Evolutionary conservation across 2,888 invertebrate species (phyloP).

Genomic region (Cataglyphis livida): DNA sequence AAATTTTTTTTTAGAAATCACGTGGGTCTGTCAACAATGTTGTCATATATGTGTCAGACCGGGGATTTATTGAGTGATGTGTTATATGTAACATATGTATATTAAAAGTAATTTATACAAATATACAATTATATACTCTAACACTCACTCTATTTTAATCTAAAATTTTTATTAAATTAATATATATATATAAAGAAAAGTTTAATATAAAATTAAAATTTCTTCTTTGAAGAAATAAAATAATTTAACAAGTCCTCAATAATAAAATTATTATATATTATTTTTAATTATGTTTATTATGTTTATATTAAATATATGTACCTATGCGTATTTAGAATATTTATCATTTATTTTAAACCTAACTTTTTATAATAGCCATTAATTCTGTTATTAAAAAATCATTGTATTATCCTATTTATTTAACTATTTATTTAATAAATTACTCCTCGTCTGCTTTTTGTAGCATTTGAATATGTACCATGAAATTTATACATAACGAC

Average conservation of each 20-base stretch:
- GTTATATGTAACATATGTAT: no score
- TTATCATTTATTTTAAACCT: neutral
- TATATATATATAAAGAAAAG: neutral
- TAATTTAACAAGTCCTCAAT: neutral
- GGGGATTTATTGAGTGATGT: no score
- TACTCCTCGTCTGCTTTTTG: neutral
- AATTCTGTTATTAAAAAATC: neutral
- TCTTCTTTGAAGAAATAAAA: neutral
- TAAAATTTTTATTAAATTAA: neutral
- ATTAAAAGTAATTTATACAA: neutral
- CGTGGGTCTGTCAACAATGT: no score
- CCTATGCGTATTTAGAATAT: neutral
- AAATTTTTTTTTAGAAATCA: no score
- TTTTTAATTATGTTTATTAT: neutral
- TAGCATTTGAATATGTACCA: neutral
- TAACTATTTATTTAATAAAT: neutral
- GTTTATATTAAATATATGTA: neutral
- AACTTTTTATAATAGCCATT: neutral
- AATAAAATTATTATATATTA: conserved; percentile 11
- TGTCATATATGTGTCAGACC: no score
- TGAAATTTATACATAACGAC: neutral
- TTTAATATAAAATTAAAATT: neutral
- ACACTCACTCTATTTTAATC: neutral
- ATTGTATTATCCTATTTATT: neutral
- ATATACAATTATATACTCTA: neutral